Base-by-base conservation (phyloP, 2,113 vertebrate genomes). In the Ammospiza caudacuta region DNA sequence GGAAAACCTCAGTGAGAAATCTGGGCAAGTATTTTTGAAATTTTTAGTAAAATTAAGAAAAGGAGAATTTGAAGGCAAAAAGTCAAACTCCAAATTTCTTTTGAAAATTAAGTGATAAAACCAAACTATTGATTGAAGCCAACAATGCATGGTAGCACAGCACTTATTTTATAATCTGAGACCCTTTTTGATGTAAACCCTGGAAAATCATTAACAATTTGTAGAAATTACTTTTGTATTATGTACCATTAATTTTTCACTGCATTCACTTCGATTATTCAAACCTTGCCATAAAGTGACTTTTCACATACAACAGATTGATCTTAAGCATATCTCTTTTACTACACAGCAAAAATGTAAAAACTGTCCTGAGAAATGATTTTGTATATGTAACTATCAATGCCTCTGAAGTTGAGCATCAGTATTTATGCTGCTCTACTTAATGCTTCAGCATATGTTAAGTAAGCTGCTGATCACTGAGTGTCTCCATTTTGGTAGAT, bases 401-500 rank as follows among this genome's bases (percentile, higher is more conserved):
- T 20, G 61, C 46, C 61, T 79, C 59, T 57, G 54, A 97, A 95
- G n/a, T 1, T 35, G 64, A 87, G 51, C 74, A 69, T 58, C 52
- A 39, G 44, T 27, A 84, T 59, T 73, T 75, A 77, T 5, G 12
- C 57, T 70, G 75, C 68, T 70, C 29, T 78, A 49, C 75, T 70
- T 81, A 52, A 61, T 43, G 62, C 69, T 96, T 85, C 58, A 77
- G 92, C 69, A n/a, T 12, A 78, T 9, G 43, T 21, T 70, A 69
- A 89, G 52, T 72, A 81, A 90, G 64, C 77, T 89, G 90, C 69
- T 80, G 47, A 58, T 63, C 80, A 94, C 27, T 1, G 10, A 70
- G 37, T 12, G 63, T 75, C 85, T 83, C 94, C 94, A 91, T 95
- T 95, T 87, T 57, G 44, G 94, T 94, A 94, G 89, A 62, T 1